Evolutionary conservation across 2,797 vertebrate species (phyloP).

Genomic region (Pitangus sulphuratus): DNA sequence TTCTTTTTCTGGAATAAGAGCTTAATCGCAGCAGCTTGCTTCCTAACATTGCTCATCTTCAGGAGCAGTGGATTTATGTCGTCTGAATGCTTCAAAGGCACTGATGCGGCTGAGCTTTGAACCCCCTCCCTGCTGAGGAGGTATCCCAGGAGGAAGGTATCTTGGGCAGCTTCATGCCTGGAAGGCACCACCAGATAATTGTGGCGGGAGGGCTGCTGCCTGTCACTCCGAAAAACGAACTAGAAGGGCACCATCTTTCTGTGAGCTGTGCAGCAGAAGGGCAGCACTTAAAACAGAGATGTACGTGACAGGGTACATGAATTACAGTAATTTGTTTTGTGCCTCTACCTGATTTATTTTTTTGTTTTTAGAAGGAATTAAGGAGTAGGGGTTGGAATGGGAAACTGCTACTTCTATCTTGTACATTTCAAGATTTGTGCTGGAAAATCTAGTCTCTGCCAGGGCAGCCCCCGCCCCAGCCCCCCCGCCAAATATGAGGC

Average conservation of each 20-base stretch:
- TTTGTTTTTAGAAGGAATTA: neutral
- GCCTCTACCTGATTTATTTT: neutral
- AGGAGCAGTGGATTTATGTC: neutral
- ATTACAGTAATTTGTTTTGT: neutral
- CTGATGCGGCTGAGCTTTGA: constrained; percentile 37
- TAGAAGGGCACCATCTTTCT: neutral
- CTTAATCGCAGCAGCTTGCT: neutral
- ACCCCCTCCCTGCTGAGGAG: constrained; percentile 13
- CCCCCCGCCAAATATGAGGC: neutral
- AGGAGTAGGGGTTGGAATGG: neutral
- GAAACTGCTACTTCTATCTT: neutral
- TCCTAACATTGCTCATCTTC: neutral
- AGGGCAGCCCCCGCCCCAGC: neutral
- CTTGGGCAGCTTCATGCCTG: neutral
- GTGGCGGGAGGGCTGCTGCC: neutral
- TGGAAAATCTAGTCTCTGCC: neutral
- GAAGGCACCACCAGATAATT: constrained; percentile 24
- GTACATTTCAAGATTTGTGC: neutral
- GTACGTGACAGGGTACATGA: neutral
- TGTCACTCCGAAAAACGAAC: neutral
- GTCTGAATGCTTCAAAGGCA: neutral
- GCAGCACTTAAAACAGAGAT: neutral
- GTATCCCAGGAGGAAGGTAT: constrained; percentile 6
- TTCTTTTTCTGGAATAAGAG: neutral
- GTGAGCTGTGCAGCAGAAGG: neutral